A percentile compares a stretch with the other conserved stretches of the same genome.
These are phyloP conservation scores for Ammodytes dubius DNA, from an alignment of 2,113 vertebrate genomes.

Conservation along the genomic window DNA sequence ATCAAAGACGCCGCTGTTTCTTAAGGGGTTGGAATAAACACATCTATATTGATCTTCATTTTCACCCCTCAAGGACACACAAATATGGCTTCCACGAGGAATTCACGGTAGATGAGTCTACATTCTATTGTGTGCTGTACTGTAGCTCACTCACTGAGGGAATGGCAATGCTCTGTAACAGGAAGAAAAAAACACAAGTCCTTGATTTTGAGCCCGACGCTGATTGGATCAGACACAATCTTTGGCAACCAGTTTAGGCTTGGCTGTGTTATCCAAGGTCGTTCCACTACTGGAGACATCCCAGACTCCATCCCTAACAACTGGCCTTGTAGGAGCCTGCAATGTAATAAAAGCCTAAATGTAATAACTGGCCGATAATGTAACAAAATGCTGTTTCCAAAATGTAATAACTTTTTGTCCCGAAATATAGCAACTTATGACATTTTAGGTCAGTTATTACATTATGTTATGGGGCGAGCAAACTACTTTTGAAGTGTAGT, in stretches of 20 bases:
- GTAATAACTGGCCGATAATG: too few relatives aligned
- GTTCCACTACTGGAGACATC: conserved; percentile 48
- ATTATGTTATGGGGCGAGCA: too few relatives aligned
- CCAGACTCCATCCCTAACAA: conserved; percentile 15
- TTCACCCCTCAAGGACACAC: conserved; percentile 51
- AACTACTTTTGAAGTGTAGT: too few relatives aligned
- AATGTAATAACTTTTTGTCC: too few relatives aligned
- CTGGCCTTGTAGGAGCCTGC: neutral
- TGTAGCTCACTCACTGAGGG: conserved; percentile 27
- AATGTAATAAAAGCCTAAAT: too few relatives aligned
- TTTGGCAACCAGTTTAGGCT: conserved; percentile 65
- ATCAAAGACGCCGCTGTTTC: conserved; percentile 41
- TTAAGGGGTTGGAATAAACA: conserved; percentile 41
- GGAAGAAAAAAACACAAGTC: conserved; percentile 34
- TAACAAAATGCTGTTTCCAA: too few relatives aligned
- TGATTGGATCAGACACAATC: conserved; percentile 69
- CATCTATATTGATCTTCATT: conserved; percentile 69
- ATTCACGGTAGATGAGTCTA: conserved; percentile 25
- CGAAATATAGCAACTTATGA: too few relatives aligned
- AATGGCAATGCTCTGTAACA: conserved; percentile 21
- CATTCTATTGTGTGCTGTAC: conserved; percentile 34
- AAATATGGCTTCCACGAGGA: conserved; percentile 31
- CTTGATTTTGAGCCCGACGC: conserved; percentile 53
- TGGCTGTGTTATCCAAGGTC: conserved; percentile 67
- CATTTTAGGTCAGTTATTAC: too few relatives aligned